phyloP scores from a whole-genome alignment of 2,113 vertebrate species.

The human (Homo sapiens) region DNA sequence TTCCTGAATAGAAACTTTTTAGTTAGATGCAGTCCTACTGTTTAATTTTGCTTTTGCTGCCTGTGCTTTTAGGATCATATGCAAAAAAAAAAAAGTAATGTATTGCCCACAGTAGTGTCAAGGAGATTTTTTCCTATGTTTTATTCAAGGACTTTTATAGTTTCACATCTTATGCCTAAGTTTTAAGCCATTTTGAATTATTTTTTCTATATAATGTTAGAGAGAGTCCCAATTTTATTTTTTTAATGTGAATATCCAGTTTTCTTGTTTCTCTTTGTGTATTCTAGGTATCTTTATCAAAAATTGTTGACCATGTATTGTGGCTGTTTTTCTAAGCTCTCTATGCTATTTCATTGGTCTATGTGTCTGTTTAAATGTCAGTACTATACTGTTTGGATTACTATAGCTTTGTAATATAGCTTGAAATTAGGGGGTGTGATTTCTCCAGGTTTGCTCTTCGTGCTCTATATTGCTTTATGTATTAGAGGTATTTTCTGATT shows the following conservation, averaged over 20 bases:
- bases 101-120: neutral
- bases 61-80: neutral
- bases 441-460: neutral
- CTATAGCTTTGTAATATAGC: neutral
- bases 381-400: neutral
- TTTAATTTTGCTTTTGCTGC: neutral
- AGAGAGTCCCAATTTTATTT: neutral
- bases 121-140: neutral
- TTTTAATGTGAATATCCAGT: neutral
- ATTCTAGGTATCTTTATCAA: neutral
- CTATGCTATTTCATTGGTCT: neutral
- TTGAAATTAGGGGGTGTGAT: neutral
- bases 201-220: neutral
- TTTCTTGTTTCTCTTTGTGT: neutral
- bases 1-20: neutral
- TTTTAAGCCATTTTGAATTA: neutral
- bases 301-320: neutral
- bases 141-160: neutral
- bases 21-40: neutral
- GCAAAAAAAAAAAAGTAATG: neutral
- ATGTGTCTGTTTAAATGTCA: neutral
- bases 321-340: neutral
- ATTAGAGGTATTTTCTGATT: neutral
- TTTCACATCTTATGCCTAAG: neutral
- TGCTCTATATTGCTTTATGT: neutral